Conservation (phyloP, 2,113 vertebrate genomes). For the Tachuris rubrigastra region DNA sequence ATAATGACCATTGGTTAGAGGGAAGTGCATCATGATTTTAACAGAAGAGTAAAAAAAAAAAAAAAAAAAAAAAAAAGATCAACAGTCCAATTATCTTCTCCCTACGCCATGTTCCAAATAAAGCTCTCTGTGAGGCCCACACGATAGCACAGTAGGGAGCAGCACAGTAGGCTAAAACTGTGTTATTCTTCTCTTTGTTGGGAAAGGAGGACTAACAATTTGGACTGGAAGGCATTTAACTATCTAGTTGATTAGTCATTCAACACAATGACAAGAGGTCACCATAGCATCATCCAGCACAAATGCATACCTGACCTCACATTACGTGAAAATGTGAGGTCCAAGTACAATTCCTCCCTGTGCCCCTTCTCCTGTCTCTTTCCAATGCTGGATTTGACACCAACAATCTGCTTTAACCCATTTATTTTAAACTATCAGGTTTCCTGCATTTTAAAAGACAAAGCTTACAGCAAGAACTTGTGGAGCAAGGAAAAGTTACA, state of each 20-base stretch:
- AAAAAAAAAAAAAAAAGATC: slow-evolving; percentile 41
- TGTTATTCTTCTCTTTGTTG: slow-evolving; percentile 42
- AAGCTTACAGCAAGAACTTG: background rate
- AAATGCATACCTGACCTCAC: background rate
- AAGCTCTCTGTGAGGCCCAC: background rate
- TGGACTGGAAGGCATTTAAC: slow-evolving; percentile 29
- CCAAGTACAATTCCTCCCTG: background rate
- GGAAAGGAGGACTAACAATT: slow-evolving; percentile 11
- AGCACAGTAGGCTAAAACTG: slow-evolving; percentile 25
- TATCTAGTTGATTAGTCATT: slow-evolving; percentile 53
- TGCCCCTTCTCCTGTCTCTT: background rate
- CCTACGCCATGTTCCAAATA: background rate
- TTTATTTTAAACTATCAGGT: background rate
- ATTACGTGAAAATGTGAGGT: background rate
- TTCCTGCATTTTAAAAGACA: background rate
- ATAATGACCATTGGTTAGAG: background rate
- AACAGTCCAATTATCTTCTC: slow-evolving; percentile 48
- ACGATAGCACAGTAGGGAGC: slow-evolving; percentile 49
- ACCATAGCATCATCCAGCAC: background rate
- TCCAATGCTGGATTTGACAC: background rate
- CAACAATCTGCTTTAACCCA: background rate
- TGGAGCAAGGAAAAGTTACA: background rate
- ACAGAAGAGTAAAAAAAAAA: background rate
- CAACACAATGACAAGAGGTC: background rate
- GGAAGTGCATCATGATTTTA: slow-evolving; percentile 45